A percentile compares a stretch with the other conserved stretches of the same genome.
phyloP scores from a whole-genome alignment of 2,797 vertebrate species.

The Manis pentadactyla region DNA sequence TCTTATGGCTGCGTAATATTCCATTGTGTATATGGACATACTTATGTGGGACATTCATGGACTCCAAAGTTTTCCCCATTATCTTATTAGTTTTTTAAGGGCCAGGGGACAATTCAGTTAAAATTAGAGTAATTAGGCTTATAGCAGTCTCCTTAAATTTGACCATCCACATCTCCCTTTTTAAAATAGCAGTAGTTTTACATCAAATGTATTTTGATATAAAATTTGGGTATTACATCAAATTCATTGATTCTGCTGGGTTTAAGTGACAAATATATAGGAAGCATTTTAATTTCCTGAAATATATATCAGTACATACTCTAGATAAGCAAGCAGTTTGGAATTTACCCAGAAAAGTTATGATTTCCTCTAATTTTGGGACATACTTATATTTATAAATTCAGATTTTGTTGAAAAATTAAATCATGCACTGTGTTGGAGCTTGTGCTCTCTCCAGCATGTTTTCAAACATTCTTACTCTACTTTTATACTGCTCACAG shows the following conservation, averaged over 20 bases:
- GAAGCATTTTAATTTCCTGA: conserved; percentile 31
- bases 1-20: too few species aligned
- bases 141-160: neutral
- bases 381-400: conserved; percentile 39
- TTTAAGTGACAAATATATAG: neutral
- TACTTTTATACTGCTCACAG: neutral
- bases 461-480: neutral
- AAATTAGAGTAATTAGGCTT: neutral
- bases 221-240: neutral
- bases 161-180: neutral
- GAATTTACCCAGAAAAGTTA: conserved; percentile 46
- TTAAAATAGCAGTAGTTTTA: neutral
- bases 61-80: neutral
- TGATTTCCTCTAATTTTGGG: conserved; percentile 42
- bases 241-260: neutral
- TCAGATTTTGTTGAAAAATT: conserved; percentile 46
- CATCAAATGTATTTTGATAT: too few species aligned
- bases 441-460: neutral
- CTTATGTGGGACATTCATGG: neutral
- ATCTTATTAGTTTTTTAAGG: neutral
- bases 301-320: neutral
- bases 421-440: neutral
- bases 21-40: neutral
- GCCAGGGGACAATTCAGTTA: neutral
- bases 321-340: conserved; percentile 6